Base-by-base conservation (phyloP, 1,140 invertebrate genomes). In the Panagrolaimus sp. region DNA sequence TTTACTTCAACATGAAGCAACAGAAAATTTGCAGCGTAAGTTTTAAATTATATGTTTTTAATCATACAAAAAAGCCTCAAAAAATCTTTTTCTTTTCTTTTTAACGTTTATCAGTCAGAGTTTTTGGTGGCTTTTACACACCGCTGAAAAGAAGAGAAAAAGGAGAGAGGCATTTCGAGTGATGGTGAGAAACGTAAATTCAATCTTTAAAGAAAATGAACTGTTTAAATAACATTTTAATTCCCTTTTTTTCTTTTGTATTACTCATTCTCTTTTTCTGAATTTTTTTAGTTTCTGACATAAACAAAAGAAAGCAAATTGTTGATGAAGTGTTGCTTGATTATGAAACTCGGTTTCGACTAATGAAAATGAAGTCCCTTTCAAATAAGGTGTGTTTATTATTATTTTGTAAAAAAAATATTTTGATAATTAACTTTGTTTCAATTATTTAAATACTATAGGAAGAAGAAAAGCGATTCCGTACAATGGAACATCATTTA, bases 381-480 rank as follows among this genome's bases (percentile, higher is more conserved):
- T 38, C 32, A 38, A 58, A 21, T 26, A 58, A 58, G 52, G 52
- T 58, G 32, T 38, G 32, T 38, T 38, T 38, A 38, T 38, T 38
- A 38, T 38, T 38, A 7, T 38, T 38, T 38, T 38, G 32, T 38
- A 38, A 38, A 38, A n/a, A n/a, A 4, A 7, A 38, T 38, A 4
- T 7, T 2, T 38, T 38, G 32, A 38, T 38, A 38, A 38, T 38
- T n/a, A n/a, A n/a, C n/a, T 38, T 38, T 58, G 21, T 58, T 12
- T 28, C 15, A 21, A 12, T 58, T 58, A 21, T 28, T 21, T 58
- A n/a, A n/a, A 12, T 21, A 9, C 24, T 72, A 43, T 43, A 73
- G 72, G 72, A 73, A n/a, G 72, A 73, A 8, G 72, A 73, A 65
- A 73, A 73, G 55, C 73, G 67, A 4, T 21, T 76, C 17, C 47